Evolutionary conservation across 2,888 invertebrate species (phyloP).

Genomic region (Chloroclystis v-ata): DNA sequence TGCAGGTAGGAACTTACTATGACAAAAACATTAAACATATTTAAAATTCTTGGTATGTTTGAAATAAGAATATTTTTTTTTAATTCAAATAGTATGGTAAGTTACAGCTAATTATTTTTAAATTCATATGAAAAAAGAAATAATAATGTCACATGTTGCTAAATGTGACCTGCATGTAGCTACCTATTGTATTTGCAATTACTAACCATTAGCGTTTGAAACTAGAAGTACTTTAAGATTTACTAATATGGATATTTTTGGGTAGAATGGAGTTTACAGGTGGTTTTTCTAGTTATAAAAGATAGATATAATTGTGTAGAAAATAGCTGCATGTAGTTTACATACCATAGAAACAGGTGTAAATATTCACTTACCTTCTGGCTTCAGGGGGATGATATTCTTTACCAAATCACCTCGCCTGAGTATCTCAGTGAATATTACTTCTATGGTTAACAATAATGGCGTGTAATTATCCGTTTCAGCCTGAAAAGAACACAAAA

Average conservation of each 20-base stretch:
- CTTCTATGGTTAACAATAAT: conserved; percentile 83
- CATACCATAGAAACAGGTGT: conserved; percentile 11
- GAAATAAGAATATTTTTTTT: too few species aligned
- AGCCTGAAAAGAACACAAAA: conserved; percentile 52
- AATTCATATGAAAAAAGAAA: too few species aligned
- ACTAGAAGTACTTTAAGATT: too few species aligned
- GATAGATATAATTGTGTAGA: conserved; percentile 49
- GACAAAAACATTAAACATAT: too few species aligned
- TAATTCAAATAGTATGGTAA: too few species aligned
- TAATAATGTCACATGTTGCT: conserved; percentile 42
- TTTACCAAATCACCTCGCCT: conserved; percentile 82
- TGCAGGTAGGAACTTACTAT: too few species aligned
- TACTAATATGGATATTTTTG: too few species aligned
- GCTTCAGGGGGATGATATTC: conserved; percentile 78
- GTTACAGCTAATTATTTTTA: too few species aligned
- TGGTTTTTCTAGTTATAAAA: conserved; percentile 12
- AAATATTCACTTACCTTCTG: conserved; percentile 58
- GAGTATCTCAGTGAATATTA: conserved; percentile 83
- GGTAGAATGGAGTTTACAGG: too few species aligned
- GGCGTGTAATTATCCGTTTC: conserved; percentile 72
- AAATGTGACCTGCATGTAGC: conserved; percentile 32
- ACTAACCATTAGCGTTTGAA: too few species aligned
- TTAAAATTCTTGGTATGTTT: too few species aligned
- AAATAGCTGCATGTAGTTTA: conserved; percentile 4
- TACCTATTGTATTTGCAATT: too few species aligned